Evolutionary conservation across 2,113 vertebrate genomes (phyloP).

Genomic region (Daubentonia madagascariensis): DNA sequence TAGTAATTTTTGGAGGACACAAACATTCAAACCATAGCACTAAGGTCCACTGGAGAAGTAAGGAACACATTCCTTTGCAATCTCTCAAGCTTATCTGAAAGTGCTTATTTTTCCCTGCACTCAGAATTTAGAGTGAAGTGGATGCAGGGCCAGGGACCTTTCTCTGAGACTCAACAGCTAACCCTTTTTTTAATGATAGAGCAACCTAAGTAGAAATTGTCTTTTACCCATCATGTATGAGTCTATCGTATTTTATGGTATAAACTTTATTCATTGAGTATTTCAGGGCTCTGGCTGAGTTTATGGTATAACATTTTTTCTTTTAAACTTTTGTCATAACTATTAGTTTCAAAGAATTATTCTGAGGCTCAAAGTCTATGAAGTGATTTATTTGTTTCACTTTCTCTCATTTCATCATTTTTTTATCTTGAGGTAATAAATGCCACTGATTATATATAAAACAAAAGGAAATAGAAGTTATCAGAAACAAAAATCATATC

Average conservation of each 20-base stretch:
- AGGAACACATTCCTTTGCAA: neutral
- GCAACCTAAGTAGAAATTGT: neutral
- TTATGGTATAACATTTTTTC: neutral
- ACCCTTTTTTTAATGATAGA: neutral
- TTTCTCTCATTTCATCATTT: neutral
- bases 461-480: neutral
- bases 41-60: neutral
- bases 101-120: fast-evolving
- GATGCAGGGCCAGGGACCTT: fast-evolving
- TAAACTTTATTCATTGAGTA: neutral
- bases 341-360: neutral
- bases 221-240: neutral
- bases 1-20: neutral
- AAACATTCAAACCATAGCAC: neutral
- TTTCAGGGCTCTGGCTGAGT: neutral
- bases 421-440: neutral
- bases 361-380: neutral
- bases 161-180: neutral
- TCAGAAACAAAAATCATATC: neutral
- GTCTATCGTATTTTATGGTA: neutral
- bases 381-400: neutral
- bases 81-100: neutral
- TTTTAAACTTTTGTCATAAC: neutral
- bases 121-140: neutral
- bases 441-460: neutral